Conservation (phyloP, 2,797 vertebrate genomes). For the Poecilia picta region DNA sequence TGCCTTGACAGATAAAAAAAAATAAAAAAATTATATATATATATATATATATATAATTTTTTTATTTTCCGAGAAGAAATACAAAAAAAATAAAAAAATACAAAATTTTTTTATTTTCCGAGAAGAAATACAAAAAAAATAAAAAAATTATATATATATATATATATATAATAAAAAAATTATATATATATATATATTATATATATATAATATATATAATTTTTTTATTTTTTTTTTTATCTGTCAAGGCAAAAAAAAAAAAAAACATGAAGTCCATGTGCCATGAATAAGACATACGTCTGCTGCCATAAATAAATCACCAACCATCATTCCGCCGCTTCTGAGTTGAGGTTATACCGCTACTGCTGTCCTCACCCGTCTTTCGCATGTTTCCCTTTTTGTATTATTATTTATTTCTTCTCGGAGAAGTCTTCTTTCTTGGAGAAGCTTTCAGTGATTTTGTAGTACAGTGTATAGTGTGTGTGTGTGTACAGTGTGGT, state of each 20-base stretch:
- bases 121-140: too few relatives aligned
- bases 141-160: conserved; percentile 34
- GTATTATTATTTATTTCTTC: conserved; percentile 1
- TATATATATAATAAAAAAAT: too few relatives aligned
- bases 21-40: too few relatives aligned
- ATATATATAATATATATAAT: conserved; percentile 13
- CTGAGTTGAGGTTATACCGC: conserved; percentile 25
- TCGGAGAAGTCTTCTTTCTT: conserved; percentile 18
- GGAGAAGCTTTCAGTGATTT: conserved; percentile 23
- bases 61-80: too few relatives aligned
- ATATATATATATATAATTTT: too few relatives aligned
- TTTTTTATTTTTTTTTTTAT: conserved; percentile 7
- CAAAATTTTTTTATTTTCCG: too few relatives aligned
- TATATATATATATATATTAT: too few relatives aligned
- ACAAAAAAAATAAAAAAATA: too few relatives aligned
- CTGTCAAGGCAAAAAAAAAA: conserved; percentile 52
- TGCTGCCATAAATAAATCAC: conserved; percentile 67
- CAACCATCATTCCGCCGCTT: neutral
- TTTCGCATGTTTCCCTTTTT: conserved; percentile 15
- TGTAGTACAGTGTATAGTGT: conserved; percentile 11
- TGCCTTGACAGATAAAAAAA: too few relatives aligned
- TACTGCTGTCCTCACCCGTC: conserved; percentile 38
- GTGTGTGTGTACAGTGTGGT: neutral
- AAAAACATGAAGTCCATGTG: conserved; percentile 37
- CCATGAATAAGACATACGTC: conserved; percentile 73